phyloP scores from a whole-genome alignment of 2,797 vertebrate species.

The Crenichthys baileyi region DNA sequence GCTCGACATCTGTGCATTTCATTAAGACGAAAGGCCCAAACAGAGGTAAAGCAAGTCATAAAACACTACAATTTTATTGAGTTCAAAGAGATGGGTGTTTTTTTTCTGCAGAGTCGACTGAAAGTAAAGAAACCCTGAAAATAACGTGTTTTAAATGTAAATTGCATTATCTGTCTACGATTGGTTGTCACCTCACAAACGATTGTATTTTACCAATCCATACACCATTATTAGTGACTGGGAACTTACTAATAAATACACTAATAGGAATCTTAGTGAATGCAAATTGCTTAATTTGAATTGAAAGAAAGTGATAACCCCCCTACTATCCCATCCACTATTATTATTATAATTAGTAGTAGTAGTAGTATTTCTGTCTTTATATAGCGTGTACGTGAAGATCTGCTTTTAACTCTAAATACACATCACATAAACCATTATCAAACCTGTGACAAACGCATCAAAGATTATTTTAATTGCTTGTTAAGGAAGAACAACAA shows the following conservation, averaged over 20 bases:
- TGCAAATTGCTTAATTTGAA: too few species aligned
- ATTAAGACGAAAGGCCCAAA: slow-evolving; percentile 34
- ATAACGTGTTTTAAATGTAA: not conserved
- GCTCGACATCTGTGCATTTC: slow-evolving; percentile 18
- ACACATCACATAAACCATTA: too few species aligned
- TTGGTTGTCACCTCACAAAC: not conserved
- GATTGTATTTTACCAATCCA: not conserved
- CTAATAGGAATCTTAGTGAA: too few species aligned
- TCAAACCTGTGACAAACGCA: too few species aligned
- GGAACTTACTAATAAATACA: not conserved
- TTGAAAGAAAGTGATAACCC: too few species aligned
- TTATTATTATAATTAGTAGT: too few species aligned
- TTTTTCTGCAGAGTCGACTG: slow-evolving; percentile 1
- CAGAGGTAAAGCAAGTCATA: slow-evolving; percentile 36
- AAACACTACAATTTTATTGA: slow-evolving; percentile 9
- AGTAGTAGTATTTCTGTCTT: too few species aligned
- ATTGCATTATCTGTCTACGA: not conserved
- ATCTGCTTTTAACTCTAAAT: too few species aligned
- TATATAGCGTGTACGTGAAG: too few species aligned
- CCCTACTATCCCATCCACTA: too few species aligned
- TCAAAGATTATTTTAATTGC: too few species aligned
- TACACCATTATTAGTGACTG: not conserved
- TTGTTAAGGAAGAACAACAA: too few species aligned
- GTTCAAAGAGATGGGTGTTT: not conserved
- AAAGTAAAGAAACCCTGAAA: not conserved